These are phyloP conservation scores for Hydropsyche betteni DNA, from an alignment of 2,888 invertebrate species.

Conservation along the genomic window DNA sequence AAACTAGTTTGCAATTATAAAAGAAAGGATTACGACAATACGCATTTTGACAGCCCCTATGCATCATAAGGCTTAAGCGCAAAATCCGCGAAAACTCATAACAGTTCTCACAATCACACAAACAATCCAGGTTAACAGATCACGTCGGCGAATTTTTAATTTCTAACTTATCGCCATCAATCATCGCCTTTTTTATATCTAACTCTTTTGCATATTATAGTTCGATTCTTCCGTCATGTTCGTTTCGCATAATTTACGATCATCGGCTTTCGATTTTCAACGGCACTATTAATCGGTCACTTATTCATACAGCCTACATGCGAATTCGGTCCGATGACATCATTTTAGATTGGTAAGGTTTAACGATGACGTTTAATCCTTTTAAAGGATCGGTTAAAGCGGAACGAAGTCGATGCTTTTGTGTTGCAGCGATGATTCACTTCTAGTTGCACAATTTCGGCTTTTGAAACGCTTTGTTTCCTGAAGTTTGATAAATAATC, in stretches of 20 bases:
- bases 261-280: not conserved
- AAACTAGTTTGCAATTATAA: no score
- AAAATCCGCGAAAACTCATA: not conserved
- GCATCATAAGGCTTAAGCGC: no score
- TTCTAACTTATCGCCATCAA: not conserved
- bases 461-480: no score
- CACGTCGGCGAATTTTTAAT: not conserved
- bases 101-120: not conserved
- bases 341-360: not conserved
- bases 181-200: not conserved
- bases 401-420: not conserved
- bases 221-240: constrained; percentile 3
- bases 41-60: no score
- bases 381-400: not conserved
- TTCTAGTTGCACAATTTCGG: not conserved
- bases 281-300: not conserved
- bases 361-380: constrained; percentile 9
- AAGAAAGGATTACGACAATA: no score
- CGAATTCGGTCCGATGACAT: not conserved
- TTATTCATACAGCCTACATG: not conserved
- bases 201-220: not conserved
- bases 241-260: not conserved
- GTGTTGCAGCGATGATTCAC: constrained; percentile 3
- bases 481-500: no score
- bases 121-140: not conserved